phyloP scores from a whole-genome alignment of 2,888 invertebrate genomes.

The Antheraea yamamai region DNA sequence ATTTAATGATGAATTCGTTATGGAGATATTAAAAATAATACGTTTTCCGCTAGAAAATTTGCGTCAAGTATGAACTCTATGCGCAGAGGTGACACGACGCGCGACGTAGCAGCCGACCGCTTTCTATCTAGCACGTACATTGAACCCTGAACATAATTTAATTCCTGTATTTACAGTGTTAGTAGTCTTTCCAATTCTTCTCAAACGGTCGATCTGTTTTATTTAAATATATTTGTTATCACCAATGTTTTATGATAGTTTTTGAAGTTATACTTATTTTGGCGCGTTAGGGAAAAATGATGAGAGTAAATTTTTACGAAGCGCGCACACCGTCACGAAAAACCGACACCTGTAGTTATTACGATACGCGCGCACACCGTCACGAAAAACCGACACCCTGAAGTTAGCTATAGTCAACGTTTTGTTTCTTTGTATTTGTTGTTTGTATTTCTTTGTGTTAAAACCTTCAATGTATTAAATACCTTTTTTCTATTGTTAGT shows the following conservation, averaged over 20 bases:
- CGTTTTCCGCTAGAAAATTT: neutral
- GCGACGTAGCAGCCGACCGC: constrained; percentile 7
- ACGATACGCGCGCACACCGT: too few species aligned
- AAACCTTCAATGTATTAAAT: too few species aligned
- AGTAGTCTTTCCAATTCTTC: neutral
- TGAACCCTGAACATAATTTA: constrained; percentile 9
- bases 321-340: too few species aligned
- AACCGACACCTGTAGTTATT: too few species aligned
- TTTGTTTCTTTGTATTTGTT: too few species aligned
- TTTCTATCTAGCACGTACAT: constrained; percentile 11
- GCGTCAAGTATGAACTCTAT: neutral
- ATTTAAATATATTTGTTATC: constrained; percentile 3
- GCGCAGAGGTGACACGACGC: neutral
- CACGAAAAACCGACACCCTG: too few species aligned
- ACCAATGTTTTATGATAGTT: neutral
- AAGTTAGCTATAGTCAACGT: too few species aligned
- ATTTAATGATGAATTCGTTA: neutral
- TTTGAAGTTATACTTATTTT: neutral
- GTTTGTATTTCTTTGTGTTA: too few species aligned
- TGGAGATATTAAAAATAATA: neutral
- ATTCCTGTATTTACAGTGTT: constrained; percentile 8
- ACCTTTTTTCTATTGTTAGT: too few species aligned
- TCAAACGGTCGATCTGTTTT: neutral
- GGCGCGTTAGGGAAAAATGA: too few species aligned
- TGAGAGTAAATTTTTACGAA: too few species aligned